Percentiles rank a stretch among this genome's conserved stretches.
Conservation (phyloP, 2,113 vertebrate genomes). For the Sigmodon hispidus region DNA sequence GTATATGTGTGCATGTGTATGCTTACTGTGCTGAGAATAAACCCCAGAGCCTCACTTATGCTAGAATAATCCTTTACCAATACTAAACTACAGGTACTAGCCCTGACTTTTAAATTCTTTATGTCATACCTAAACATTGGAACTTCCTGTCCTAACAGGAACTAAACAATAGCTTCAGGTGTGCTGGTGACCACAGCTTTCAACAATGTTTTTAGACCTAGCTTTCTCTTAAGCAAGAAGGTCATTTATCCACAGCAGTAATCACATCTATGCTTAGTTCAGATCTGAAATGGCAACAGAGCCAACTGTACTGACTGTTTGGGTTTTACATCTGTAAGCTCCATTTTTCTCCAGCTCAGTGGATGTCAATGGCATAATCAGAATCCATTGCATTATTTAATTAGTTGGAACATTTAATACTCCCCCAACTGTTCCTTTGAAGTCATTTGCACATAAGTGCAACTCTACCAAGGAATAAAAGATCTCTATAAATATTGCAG, state of each 20-base stretch:
- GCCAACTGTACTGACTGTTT: background rate
- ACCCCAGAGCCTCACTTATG: background rate
- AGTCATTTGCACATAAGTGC: conserved; percentile 12
- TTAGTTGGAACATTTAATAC: background rate
- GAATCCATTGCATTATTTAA: conserved; percentile 16
- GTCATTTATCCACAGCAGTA: background rate
- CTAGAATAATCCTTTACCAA: background rate
- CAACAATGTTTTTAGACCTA: background rate
- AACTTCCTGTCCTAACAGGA: background rate
- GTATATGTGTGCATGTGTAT: no score
- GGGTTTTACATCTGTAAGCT: background rate
- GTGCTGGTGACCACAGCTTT: background rate
- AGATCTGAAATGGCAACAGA: background rate
- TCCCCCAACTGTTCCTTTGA: conserved; percentile 2
- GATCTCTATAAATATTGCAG: background rate
- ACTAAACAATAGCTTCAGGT: background rate
- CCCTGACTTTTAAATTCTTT: background rate
- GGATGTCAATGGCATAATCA: background rate
- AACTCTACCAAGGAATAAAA: conserved; percentile 63
- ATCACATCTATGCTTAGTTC: background rate
- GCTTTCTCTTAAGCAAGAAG: background rate
- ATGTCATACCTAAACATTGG: background rate
- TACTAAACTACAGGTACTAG: background rate
- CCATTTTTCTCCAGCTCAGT: background rate
- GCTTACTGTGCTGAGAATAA: background rate